Evolutionary conservation across 2,888 invertebrate species (phyloP), one percentile per base, ranked within the genome.

Genomic region (Palloptera scutellata): DNA sequence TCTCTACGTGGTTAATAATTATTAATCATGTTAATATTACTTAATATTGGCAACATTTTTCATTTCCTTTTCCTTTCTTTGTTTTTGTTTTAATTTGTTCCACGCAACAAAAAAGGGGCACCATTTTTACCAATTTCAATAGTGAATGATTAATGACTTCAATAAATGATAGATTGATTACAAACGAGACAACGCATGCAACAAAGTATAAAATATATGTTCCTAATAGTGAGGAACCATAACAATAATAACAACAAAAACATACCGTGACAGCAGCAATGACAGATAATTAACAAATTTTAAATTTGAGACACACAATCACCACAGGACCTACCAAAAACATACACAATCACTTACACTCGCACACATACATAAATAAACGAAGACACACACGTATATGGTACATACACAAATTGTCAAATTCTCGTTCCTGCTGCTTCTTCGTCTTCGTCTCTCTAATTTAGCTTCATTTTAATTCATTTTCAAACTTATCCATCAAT

Each of bases 401-500:
- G n/a, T n/a, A n/a, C n/a, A n/a, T 30, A 30, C 30, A 30, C 30
- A 30, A 30, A 30, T 30, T 30, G 6, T 6, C 30, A 30, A 30
- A 30, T 30, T 30, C n/a, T n/a, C n/a, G 30, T 6, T 30, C 3
- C 30, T 6, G 30, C 30, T 30, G 30, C 30, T 30, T 2, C 30
- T 30, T 30, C 30, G 2, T 30, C 30, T 30, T 30, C 30, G 30
- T 30, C 48, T 48, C 15, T 48, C 48, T 48, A 48, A 48, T 48
- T 48, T 48, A 48, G 48, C 48, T n/a, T 48, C 48, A 4, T 10
- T 48, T 48, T 48, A 13, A 48, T 48, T 48, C 48, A 30, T 30
- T 30, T 30, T 61, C 48, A n/a, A 48, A 17, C 61, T n/a, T 48
- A 61, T 61, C 61, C 61, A 61, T 61, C 61, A 61, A 61, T 61